Percentiles rank a stretch among this genome's conserved stretches.
phyloP scores from a whole-genome alignment of 2,888 invertebrate genomes.

The Metellina segmentata region DNA sequence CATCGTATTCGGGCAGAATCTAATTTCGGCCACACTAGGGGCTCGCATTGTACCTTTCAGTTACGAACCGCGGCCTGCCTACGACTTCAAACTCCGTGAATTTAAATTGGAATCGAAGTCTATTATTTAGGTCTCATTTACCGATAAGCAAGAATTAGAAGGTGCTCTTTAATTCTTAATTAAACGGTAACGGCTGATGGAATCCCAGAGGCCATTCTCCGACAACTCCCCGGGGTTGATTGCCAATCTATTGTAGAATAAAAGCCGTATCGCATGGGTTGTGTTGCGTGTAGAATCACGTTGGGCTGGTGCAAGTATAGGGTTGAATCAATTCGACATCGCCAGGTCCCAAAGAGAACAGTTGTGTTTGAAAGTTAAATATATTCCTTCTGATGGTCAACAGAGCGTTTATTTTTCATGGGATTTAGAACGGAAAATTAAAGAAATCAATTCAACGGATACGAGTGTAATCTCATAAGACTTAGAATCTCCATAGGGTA shows the following conservation, averaged over 20 bases:
- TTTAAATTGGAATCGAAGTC: slow-evolving; percentile 50
- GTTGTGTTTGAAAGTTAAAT: too few species aligned
- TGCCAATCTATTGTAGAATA: too few species aligned
- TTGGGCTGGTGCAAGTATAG: too few species aligned
- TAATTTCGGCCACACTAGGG: slow-evolving; percentile 24
- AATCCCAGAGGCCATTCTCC: slow-evolving; percentile 5
- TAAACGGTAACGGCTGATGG: slow-evolving; percentile 52
- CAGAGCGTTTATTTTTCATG: neutral
- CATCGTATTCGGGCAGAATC: slow-evolving; percentile 14
- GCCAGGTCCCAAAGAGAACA: too few species aligned
- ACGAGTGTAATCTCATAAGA: too few species aligned
- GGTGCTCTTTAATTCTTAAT: slow-evolving; percentile 70
- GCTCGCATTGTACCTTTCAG: slow-evolving; percentile 21
- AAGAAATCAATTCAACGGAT: neutral
- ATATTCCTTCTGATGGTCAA: neutral
- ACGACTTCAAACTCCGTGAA: slow-evolving; percentile 6
- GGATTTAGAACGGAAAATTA: neutral
- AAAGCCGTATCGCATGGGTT: too few species aligned
- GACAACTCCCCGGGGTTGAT: neutral
- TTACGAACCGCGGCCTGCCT: neutral
- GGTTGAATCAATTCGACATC: too few species aligned
- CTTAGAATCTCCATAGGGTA: too few species aligned
- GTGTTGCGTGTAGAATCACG: too few species aligned
- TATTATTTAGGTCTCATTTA: slow-evolving; percentile 49
- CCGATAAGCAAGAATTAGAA: slow-evolving; percentile 63